Conservation (phyloP, 1,140 invertebrate genomes). For the Agrypnia vestita region DNA sequence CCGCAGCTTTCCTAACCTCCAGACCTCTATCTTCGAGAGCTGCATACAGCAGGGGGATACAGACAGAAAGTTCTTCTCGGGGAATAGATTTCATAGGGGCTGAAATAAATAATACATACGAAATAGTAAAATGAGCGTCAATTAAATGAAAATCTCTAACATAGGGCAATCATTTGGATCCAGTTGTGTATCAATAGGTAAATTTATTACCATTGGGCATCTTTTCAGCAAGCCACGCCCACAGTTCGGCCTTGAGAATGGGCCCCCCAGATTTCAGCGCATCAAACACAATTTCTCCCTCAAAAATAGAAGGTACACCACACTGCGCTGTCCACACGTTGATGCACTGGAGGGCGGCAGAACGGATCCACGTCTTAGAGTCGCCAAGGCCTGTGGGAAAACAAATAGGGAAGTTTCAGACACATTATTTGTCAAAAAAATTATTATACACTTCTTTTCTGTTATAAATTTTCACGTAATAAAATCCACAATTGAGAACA, state of each 20-base stretch:
- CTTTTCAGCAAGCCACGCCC: constrained; percentile 88
- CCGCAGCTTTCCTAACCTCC: constrained; percentile 92
- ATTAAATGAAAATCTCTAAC: background rate
- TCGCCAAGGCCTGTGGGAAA: constrained; percentile 74
- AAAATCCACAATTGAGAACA: constrained; percentile 4
- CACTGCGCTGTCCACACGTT: constrained; percentile 88
- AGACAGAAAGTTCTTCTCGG: constrained; percentile 86
- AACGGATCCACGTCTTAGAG: constrained; percentile 83
- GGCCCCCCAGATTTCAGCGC: constrained; percentile 90
- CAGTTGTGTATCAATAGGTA: background rate
- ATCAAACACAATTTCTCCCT: constrained; percentile 91
- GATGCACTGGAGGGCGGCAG: constrained; percentile 85
- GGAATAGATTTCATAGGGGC: constrained; percentile 81
- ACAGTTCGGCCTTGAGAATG: constrained; percentile 84
- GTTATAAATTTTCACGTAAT: background rate
- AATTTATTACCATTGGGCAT: constrained; percentile 78
- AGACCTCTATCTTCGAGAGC: constrained; percentile 93
- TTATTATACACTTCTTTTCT: no score
- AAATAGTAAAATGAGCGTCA: background rate
- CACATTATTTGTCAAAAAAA: background rate
- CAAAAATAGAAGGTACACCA: constrained; percentile 88
- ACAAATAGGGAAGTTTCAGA: background rate
- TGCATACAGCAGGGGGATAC: constrained; percentile 85
- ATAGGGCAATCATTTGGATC: background rate
- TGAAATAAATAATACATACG: constrained; percentile 56